Evolutionary conservation across 2,113 vertebrate species (phyloP).

Genomic region (Lota lota): DNA sequence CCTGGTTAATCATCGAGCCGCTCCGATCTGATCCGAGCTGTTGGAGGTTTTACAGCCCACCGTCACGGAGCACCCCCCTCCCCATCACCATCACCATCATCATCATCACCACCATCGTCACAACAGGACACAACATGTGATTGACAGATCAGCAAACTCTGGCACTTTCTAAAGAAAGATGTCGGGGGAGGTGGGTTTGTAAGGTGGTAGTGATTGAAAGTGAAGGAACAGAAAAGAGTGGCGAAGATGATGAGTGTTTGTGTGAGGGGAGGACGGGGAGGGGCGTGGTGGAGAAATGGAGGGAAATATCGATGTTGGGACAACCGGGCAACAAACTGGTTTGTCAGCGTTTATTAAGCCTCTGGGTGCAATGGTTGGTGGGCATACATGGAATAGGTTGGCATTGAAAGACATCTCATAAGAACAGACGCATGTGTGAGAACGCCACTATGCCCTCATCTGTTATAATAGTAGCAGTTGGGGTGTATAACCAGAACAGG

Average conservation of each 20-base stretch:
- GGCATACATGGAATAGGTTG: too few relatives aligned
- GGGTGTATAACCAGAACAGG: not conserved
- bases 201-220: constrained; percentile 47
- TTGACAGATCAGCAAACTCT: constrained; percentile 77
- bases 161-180: constrained; percentile 63
- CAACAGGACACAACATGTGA: constrained; percentile 67
- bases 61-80: constrained; percentile 33
- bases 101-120: constrained; percentile 34
- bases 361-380: too few relatives aligned
- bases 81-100: not conserved
- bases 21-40: constrained; percentile 43
- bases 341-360: too few relatives aligned
- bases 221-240: constrained; percentile 38
- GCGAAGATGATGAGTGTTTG: constrained; percentile 39
- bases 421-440: not conserved
- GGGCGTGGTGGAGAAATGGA: too few relatives aligned
- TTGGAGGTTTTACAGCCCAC: constrained; percentile 63
- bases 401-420: too few relatives aligned
- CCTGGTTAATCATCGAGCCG: constrained; percentile 78
- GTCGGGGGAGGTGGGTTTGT: constrained; percentile 36
- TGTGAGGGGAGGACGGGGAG: constrained; percentile 29
- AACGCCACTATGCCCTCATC: not conserved
- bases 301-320: too few relatives aligned
- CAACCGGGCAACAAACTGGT: too few relatives aligned
- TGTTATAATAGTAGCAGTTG: not conserved